Conservation (phyloP, 2,797 vertebrate genomes). For the Danio kyathit region DNA sequence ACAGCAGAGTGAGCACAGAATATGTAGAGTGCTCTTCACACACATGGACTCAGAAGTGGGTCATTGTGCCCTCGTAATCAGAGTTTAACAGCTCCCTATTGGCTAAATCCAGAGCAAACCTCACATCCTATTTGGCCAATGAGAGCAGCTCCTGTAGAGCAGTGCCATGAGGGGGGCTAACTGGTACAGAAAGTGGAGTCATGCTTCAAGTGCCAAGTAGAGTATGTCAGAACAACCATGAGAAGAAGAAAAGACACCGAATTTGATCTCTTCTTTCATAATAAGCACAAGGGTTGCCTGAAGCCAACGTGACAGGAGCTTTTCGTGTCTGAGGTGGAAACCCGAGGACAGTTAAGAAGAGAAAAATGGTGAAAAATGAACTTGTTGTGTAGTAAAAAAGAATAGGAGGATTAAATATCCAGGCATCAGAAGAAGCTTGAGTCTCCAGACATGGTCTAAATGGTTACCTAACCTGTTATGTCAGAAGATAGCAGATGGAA, state of each 20-base stretch:
- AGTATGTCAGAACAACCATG: neutral
- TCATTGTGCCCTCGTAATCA: conserved; percentile 61
- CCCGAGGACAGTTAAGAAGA: neutral
- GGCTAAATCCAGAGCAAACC: conserved; percentile 41
- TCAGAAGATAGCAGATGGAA: conserved; percentile 22
- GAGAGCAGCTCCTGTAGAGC: conserved; percentile 12
- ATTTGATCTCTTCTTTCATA: conserved; percentile 28
- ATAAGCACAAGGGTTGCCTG: neutral
- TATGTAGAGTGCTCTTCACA: conserved; percentile 36
- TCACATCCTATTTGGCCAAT: conserved; percentile 59
- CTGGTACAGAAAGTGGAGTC: conserved; percentile 9
- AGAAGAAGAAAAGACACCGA: neutral
- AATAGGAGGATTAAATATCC: neutral
- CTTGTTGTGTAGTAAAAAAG: neutral
- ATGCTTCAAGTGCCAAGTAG: conserved; percentile 29
- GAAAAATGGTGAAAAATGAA: neutral
- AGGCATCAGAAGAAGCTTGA: neutral
- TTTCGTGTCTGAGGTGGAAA: neutral
- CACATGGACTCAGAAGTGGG: conserved; percentile 59
- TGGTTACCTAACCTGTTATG: conserved; percentile 51
- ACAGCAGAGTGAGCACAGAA: conserved; percentile 15
- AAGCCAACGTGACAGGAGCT: neutral
- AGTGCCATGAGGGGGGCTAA: conserved; percentile 11
- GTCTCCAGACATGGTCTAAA: neutral
- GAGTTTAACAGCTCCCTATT: conserved; percentile 60